Conservation (phyloP, 2,888 invertebrate species). For the Thera obeliscata region DNA sequence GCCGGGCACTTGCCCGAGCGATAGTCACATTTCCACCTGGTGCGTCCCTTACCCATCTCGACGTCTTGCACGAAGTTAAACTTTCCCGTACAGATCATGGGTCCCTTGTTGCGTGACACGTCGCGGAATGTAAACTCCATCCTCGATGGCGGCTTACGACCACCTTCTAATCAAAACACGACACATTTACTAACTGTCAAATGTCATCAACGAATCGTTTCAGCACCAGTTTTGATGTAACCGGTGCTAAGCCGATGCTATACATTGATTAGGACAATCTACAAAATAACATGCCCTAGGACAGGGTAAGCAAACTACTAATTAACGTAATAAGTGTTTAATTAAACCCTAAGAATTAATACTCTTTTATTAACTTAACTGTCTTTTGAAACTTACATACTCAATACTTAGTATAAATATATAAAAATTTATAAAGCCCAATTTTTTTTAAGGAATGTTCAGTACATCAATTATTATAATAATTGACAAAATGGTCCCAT, state of each 20-base stretch:
- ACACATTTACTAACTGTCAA: conserved; percentile 32
- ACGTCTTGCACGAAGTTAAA: conserved; percentile 60
- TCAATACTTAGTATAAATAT: conserved; percentile 62
- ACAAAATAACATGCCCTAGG: conserved; percentile 19
- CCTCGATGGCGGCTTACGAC: conserved; percentile 44
- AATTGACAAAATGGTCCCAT: conserved; percentile 73
- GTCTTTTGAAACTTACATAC: conserved; percentile 57
- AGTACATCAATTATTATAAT: conserved; percentile 68
- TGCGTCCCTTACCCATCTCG: conserved; percentile 58
- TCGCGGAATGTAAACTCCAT: conserved; percentile 59
- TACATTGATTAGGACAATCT: conserved; percentile 19
- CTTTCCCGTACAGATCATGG: conserved; percentile 60
- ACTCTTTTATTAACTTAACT: conserved; percentile 76
- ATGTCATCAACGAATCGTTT: neutral
- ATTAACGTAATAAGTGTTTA: conserved; percentile 72
- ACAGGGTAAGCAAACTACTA: conserved; percentile 34
- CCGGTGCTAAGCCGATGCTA: conserved; percentile 15
- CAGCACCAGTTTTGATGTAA: neutral
- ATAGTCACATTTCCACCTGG: conserved; percentile 62
- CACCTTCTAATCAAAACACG: conserved; percentile 44
- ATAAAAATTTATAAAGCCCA: conserved; percentile 65
- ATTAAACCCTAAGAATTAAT: conserved; percentile 73
- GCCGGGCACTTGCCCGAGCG: conserved; percentile 56
- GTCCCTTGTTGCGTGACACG: conserved; percentile 49
- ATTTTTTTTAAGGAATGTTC: conserved; percentile 76